These are phyloP conservation scores for Astreopora myriophthalma DNA, from an alignment of 64 coral and sea anemone genomes.

Conservation along the genomic window DNA sequence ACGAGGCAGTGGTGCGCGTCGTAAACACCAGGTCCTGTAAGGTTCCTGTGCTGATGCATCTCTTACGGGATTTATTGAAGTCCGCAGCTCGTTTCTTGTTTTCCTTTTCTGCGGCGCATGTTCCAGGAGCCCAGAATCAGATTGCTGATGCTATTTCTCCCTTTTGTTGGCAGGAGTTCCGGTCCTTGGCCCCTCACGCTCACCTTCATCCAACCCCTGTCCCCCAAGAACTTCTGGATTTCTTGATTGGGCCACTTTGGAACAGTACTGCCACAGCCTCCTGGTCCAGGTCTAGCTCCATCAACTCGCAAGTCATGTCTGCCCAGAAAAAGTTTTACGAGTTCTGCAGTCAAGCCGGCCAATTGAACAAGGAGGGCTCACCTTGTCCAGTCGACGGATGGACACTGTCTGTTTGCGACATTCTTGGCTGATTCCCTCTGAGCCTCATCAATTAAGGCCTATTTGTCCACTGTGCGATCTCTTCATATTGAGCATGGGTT, in stretches of 20 bases:
- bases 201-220: background rate
- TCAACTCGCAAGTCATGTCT: background rate
- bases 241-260: slow-evolving; percentile 1
- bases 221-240: background rate
- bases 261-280: background rate
- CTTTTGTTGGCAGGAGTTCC: background rate
- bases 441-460: slow-evolving; percentile 4
- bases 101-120: background rate
- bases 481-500: slow-evolving; percentile 26
- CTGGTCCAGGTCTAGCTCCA: background rate
- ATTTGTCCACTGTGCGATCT: slow-evolving; percentile 6
- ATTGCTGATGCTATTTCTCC: slow-evolving; percentile 39
- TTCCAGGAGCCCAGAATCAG: slow-evolving; percentile 12
- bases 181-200: background rate
- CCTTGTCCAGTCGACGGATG: too few relatives aligned
- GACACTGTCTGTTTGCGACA: background rate
- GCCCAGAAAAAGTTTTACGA: background rate
- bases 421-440: too few relatives aligned
- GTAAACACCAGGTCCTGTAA: background rate
- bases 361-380: too few relatives aligned
- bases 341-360: too few relatives aligned
- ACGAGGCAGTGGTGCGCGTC: slow-evolving; percentile 3
- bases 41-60: background rate
- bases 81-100: background rate
- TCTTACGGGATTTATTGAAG: background rate